Conservation (phyloP, 1,140 invertebrate genomes). For the Drosophila azteca region DNA sequence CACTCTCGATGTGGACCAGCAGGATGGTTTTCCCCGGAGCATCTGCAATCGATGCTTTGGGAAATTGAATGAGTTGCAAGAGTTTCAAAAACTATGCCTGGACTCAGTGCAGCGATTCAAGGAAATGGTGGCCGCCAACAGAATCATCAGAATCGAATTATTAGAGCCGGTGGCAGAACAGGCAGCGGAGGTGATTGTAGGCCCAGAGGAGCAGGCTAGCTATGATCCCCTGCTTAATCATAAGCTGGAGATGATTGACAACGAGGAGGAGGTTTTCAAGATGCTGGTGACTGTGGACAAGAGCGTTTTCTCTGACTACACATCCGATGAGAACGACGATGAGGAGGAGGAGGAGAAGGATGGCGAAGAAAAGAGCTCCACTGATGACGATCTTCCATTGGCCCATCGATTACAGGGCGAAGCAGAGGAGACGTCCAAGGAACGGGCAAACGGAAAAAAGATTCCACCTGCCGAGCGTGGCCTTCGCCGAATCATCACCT, state of each 20-base stretch:
- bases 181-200: conserved; percentile 18
- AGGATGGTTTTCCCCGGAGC: conserved; percentile 66
- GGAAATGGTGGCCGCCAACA: conserved; percentile 55
- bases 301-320: too few species aligned
- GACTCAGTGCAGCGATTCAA: conserved; percentile 56
- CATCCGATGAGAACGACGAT: conserved; percentile 14
- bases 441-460: conserved; percentile 15
- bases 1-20: conserved; percentile 48
- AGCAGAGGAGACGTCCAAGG: background rate
- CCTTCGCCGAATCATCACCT: conserved; percentile 47
- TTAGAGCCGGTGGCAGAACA: conserved; percentile 39
- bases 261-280: conserved; percentile 78
- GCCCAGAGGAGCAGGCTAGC: conserved; percentile 49
- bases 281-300: conserved; percentile 68
- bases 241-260: conserved; percentile 70
- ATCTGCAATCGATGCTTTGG: conserved; percentile 59
- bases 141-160: conserved; percentile 11
- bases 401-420: conserved; percentile 34
- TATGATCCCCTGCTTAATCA: conserved; percentile 68
- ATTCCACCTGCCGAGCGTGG: conserved; percentile 23
- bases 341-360: background rate
- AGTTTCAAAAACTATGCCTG: conserved; percentile 61
- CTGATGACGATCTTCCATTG: conserved; percentile 67
- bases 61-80: conserved; percentile 62
- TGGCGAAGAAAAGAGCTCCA: conserved; percentile 8